Conservation (phyloP, 2,888 invertebrate genomes). For the Ormyrus labotus region DNA sequence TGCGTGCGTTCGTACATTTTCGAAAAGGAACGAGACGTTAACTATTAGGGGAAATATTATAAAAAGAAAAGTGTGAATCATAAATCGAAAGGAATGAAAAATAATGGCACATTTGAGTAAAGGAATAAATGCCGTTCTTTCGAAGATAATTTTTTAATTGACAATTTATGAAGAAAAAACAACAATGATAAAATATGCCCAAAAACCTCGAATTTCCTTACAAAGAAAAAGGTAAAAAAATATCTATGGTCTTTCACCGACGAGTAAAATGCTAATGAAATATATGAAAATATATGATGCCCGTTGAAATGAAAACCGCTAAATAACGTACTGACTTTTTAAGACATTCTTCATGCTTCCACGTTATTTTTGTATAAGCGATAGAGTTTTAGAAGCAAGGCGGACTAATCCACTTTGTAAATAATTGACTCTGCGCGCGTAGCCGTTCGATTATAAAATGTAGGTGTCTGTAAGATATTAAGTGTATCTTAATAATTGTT, state of each 20-base stretch:
- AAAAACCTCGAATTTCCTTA: slow-evolving; percentile 21
- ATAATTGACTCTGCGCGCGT: slow-evolving; percentile 65
- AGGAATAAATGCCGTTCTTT: slow-evolving; percentile 34
- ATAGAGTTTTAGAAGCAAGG: slow-evolving; percentile 58
- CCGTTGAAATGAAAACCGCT: slow-evolving; percentile 17
- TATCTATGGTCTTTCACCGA: slow-evolving; percentile 21
- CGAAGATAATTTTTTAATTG: slow-evolving; percentile 44
- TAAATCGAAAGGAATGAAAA: slow-evolving; percentile 17
- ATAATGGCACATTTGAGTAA: slow-evolving; percentile 23
- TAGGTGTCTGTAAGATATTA: slow-evolving; percentile 59
- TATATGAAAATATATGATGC: neutral
- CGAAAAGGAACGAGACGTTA: slow-evolving; percentile 29
- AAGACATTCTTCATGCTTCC: slow-evolving; percentile 61
- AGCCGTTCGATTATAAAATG: slow-evolving; percentile 62
- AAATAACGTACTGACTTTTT: slow-evolving; percentile 56
- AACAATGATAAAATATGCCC: slow-evolving; percentile 4
- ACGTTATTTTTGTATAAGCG: slow-evolving; percentile 60
- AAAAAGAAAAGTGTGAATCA: slow-evolving; percentile 28
- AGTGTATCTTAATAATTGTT: slow-evolving; percentile 54
- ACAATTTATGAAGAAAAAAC: slow-evolving; percentile 29
- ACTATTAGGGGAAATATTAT: slow-evolving; percentile 44
- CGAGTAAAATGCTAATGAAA: slow-evolving; percentile 30
- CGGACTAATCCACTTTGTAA: slow-evolving; percentile 67
- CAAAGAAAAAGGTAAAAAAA: slow-evolving; percentile 20
- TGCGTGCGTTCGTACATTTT: slow-evolving; percentile 57